These are phyloP conservation scores for Cataglyphis hispanica DNA, from an alignment of 1,140 invertebrate genomes.

Conservation along the genomic window DNA sequence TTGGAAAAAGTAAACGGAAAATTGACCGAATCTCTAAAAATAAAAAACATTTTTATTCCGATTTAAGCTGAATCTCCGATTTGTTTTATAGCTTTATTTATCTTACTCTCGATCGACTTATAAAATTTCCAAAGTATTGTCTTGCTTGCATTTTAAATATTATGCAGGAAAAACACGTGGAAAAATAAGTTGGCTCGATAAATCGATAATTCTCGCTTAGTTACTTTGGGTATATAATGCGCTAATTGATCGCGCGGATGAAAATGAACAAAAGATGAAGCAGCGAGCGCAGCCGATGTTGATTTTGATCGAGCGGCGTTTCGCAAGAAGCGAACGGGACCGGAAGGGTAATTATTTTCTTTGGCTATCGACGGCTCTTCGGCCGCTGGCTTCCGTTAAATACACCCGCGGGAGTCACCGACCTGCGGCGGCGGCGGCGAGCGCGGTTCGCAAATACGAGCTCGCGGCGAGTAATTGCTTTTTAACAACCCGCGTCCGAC, in stretches of 20 bases:
- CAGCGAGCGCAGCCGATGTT: slow-evolving; percentile 20
- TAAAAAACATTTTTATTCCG: neutral
- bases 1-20: neutral
- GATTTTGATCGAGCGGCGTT: slow-evolving; percentile 52
- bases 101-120: neutral
- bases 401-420: slow-evolving; percentile 46
- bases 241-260: slow-evolving; percentile 7
- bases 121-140: neutral
- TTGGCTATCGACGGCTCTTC: slow-evolving; percentile 53
- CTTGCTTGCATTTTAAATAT: neutral
- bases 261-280: slow-evolving; percentile 8
- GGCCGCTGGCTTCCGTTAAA: slow-evolving; percentile 31
- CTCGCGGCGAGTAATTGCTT: slow-evolving; percentile 59
- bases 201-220: slow-evolving; percentile 12
- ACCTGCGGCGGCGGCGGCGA: neutral
- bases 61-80: neutral
- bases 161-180: no score
- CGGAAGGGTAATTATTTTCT: slow-evolving; percentile 59
- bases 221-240: neutral
- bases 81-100: slow-evolving; percentile 1
- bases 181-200: slow-evolving; percentile 7
- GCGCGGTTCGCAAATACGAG: slow-evolving; percentile 58
- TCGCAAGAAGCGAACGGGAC: slow-evolving; percentile 19
- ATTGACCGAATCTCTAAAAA: neutral
- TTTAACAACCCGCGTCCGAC: slow-evolving; percentile 62